A percentile compares a stretch with the other conserved stretches of the same genome.
Conservation (phyloP, 2,113 vertebrate genomes). For the Hemiscyllium ocellatum region DNA sequence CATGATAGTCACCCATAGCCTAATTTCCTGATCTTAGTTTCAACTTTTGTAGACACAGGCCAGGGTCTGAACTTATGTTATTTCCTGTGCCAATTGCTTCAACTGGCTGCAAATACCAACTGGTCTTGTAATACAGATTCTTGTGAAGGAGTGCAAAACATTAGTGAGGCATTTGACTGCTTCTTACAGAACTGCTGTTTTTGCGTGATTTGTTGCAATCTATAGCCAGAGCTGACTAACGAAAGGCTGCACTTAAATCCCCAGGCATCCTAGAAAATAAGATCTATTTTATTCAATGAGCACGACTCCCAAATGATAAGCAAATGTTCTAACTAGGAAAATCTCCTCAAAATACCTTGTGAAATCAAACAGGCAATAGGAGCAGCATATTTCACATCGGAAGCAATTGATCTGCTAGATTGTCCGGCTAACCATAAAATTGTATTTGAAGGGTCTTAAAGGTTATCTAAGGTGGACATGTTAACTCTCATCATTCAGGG, state of each 20-base stretch:
- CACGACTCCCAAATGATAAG: not conserved
- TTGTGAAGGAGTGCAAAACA: not conserved
- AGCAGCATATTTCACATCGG: not conserved
- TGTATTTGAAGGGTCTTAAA: not conserved
- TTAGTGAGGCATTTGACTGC: not conserved
- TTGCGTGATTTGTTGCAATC: not conserved
- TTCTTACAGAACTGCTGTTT: not conserved
- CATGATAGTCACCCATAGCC: not conserved
- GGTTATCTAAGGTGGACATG: not conserved
- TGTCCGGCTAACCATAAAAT: not conserved
- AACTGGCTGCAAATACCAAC: not conserved
- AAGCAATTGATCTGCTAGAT: not conserved
- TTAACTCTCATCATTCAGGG: not conserved
- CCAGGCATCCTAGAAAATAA: not conserved
- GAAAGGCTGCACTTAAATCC: not conserved
- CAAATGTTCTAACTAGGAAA: not conserved
- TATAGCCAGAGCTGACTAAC: not conserved
- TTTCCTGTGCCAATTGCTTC: not conserved
- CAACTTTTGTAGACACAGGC: not conserved
- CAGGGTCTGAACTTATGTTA: not conserved
- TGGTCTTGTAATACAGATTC: not conserved
- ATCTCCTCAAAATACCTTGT: not conserved
- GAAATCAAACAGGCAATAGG: not conserved
- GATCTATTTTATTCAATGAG: not conserved
- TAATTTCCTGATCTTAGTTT: not conserved